Conservation (phyloP, 2,797 vertebrate species). For the Malacoctenus gilli region DNA sequence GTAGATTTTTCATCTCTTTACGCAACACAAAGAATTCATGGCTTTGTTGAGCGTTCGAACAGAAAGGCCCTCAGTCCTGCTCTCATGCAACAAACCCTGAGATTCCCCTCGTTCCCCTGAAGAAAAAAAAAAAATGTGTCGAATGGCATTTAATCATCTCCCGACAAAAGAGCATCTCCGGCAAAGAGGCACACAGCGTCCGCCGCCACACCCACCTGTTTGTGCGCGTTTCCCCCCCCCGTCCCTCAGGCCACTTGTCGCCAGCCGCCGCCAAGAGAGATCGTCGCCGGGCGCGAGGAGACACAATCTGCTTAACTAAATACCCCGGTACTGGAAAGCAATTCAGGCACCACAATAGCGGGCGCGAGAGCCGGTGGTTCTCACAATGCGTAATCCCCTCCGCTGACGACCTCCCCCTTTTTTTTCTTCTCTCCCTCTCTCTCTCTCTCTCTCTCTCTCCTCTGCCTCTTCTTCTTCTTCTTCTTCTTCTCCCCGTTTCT, state of each 20-base stretch:
- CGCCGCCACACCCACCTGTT: constrained; percentile 71
- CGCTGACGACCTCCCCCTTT: constrained; percentile 67
- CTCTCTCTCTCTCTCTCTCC: constrained; percentile 46
- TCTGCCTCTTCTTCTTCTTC: constrained; percentile 8
- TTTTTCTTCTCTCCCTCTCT: constrained; percentile 40
- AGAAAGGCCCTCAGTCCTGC: background rate
- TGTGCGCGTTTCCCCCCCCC: constrained; percentile 35
- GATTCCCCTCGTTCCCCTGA: constrained; percentile 4
- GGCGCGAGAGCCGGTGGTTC: constrained; percentile 42
- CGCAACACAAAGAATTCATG: constrained; percentile 32
- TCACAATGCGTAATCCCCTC: constrained; percentile 71
- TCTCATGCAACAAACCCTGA: constrained; percentile 11
- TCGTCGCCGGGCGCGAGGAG: constrained; percentile 51
- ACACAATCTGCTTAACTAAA: constrained; percentile 68
- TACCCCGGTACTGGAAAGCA: constrained; percentile 60
- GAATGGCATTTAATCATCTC: constrained; percentile 21
- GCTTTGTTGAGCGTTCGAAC: constrained; percentile 4
- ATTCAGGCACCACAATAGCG: constrained; percentile 57
- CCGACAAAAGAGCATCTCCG: constrained; percentile 22
- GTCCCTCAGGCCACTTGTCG: constrained; percentile 50
- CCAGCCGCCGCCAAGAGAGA: constrained; percentile 38
- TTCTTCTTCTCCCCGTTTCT: constrained; percentile 1
- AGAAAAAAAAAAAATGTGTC: background rate
- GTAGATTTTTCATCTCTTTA: constrained; percentile 18
- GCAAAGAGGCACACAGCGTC: background rate